A percentile compares a stretch with the other conserved stretches of the same genome.
Conservation (phyloP, 2,797 vertebrate species). For the Poecilia gillii region DNA sequence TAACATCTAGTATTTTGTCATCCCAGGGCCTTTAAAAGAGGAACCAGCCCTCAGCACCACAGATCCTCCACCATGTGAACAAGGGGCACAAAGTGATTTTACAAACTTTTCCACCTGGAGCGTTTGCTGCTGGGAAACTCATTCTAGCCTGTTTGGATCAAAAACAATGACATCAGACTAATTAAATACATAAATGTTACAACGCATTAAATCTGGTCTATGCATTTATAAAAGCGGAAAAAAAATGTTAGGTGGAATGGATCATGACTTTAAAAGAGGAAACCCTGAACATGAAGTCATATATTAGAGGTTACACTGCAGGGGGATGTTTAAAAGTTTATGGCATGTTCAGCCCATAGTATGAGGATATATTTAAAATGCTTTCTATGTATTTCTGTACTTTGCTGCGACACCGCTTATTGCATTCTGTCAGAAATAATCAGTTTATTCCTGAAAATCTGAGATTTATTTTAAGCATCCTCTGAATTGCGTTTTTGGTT, state of each 20-base stretch:
- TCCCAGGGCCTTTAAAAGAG: neutral
- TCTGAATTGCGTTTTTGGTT: neutral
- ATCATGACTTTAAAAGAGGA: neutral
- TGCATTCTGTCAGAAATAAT: neutral
- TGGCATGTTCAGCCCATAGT: neutral
- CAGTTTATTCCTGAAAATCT: neutral
- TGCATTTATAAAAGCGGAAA: neutral
- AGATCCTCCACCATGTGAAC: neutral
- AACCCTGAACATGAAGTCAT: neutral
- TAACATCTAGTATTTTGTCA: neutral
- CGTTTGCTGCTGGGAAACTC: neutral
- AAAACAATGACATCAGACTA: neutral
- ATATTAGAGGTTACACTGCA: neutral
- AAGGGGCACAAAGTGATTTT: neutral
- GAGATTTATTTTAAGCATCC: neutral
- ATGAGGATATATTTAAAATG: neutral
- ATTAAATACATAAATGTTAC: neutral
- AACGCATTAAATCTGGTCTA: neutral
- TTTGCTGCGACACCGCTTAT: neutral
- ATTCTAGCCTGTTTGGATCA: neutral
- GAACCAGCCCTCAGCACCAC: neutral
- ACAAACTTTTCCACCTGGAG: neutral
- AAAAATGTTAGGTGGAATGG: neutral
- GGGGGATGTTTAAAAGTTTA: neutral
- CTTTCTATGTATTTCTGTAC: neutral